Base-by-base conservation (phyloP, 2,113 vertebrate genomes). In the Hippocampus comes region DNA sequence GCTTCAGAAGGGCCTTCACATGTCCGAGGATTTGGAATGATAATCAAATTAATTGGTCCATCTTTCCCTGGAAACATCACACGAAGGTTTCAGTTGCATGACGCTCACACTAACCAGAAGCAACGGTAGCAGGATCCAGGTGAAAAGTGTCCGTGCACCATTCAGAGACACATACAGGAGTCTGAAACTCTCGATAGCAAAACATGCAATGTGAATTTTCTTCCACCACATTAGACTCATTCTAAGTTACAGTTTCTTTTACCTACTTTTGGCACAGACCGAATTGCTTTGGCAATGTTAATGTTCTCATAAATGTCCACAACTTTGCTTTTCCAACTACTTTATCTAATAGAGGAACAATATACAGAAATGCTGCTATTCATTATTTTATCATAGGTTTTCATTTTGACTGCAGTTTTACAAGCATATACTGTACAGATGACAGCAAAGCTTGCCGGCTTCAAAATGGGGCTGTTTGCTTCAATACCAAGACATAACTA, bases 21-120 rank as follows among this genome's bases (percentile, higher is more conserved):
- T 95, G 94, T 95, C 92, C 87, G 91, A 92, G 92, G 93, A 94
- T 90, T 94, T 95, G 93, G 89, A 93, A 92, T 93, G 92, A 94
- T 95, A 94, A 96, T 95, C 93, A 92, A 93, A 95, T 95, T 95
- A 95, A 95, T 95, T 95, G 94, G 91, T 88, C 90, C 92, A 94
- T 94, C 90, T 91, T 90, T 87, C 79, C 83, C 82, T 87, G 86
- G 83, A 92, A 90, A 90, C 89, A 81, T 86, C 89, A 86, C 86
- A 87, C 77, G 68, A 66, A 84, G 76, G 87, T 80, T 88, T 89
- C 85, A 87, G 83, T 76, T 83, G 80, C 83, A 88, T 77, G 81
- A 75, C 65, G 74, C 82, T 89, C 86, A 91, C 84, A 88, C 84
- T 89, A 89, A 88, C 83, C 91, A 92, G 89, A 90, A 91, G 85